Conservation (phyloP, 2,888 invertebrate species). For the Lepidochitona cinerea region DNA sequence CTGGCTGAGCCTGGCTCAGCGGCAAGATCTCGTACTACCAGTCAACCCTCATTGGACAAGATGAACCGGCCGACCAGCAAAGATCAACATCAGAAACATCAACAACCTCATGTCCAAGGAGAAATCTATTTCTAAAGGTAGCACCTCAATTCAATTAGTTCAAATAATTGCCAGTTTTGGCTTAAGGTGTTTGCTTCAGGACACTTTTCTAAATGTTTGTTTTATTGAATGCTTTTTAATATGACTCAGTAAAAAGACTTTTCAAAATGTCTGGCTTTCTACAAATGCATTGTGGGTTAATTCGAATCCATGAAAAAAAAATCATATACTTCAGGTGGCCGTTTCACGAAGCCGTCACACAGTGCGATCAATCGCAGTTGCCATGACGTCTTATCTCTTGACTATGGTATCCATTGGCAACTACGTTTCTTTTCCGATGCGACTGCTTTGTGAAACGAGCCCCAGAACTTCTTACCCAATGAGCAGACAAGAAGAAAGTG, state of each 20-base stretch:
- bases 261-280: not conserved
- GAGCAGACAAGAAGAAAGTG: too few relatives aligned
- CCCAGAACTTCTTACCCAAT: too few relatives aligned
- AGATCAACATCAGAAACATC: not conserved
- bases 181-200: not conserved
- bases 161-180: not conserved
- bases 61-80: not conserved
- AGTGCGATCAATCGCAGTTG: too few relatives aligned
- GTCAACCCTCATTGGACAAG: constrained; percentile 14
- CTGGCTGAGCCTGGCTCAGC: constrained; percentile 48
- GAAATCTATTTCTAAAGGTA: constrained; percentile 4
- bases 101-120: not conserved
- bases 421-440: too few relatives aligned
- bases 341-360: too few relatives aligned
- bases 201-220: not conserved
- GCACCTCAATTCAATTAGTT: not conserved
- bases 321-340: too few relatives aligned
- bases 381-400: too few relatives aligned
- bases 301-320: not conserved
- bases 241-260: not conserved
- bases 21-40: constrained; percentile 30
- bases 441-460: too few relatives aligned
- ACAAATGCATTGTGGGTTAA: not conserved
- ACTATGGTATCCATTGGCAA: too few relatives aligned
- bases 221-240: not conserved